Evolutionary conservation across 2,113 vertebrate genomes (phyloP).

Genomic region (Elgaria multicarinata): DNA sequence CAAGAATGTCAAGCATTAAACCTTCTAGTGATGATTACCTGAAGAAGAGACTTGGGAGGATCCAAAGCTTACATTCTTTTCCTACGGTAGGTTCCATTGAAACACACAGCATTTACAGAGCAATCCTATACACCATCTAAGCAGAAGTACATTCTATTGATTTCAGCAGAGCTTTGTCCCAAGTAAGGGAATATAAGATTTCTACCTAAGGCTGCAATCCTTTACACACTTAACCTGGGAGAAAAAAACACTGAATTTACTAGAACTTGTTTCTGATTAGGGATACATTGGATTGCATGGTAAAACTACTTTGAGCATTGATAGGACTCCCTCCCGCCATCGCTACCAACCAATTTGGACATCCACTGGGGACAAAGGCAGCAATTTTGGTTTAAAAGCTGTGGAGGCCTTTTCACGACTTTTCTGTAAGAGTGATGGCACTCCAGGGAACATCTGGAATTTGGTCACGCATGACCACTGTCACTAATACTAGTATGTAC

Average conservation of each 20-base stretch:
- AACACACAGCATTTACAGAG: too few relatives aligned
- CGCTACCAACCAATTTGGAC: too few relatives aligned
- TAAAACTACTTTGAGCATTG: neutral
- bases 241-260: neutral
- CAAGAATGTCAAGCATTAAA: neutral
- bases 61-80: neutral
- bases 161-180: neutral
- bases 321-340: accelerated
- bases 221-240: neutral
- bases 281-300: neutral
- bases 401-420: neutral
- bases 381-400: neutral
- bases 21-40: too few relatives aligned
- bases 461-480: neutral
- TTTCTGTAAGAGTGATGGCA: neutral
- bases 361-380: conserved; percentile 21
- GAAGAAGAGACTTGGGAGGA: neutral
- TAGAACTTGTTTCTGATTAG: neutral
- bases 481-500: neutral
- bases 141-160: neutral
- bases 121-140: neutral
- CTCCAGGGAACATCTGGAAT: neutral
- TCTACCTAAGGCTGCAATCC: neutral
- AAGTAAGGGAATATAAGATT: neutral
- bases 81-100: neutral